Base-by-base conservation (phyloP, 2,797 vertebrate species). In the Melopsittacus undulatus region DNA sequence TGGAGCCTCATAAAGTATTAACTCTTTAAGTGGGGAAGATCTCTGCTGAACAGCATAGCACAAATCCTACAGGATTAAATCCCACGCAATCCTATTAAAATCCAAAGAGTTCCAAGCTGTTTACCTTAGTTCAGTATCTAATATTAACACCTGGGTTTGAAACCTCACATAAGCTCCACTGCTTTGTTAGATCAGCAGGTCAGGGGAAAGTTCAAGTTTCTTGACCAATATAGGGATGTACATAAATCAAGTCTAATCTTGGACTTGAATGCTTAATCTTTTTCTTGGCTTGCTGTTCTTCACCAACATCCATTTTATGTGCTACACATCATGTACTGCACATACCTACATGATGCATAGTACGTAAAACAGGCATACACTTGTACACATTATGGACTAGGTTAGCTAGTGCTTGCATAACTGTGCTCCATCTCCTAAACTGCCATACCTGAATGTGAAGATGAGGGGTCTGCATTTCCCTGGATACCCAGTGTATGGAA, bases 1-100 rank as follows among this genome's bases (percentile, higher is more conserved):
- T 81, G 67, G 51, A 96, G 16, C 67, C 88, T 96, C 68, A 90
- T 75, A 67, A 93, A 89, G 42, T 90, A 96, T 97, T 97, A 96
- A 97, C 92, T 91, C 82, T 93, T 94, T 89, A 83, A 87, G 67
- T 22, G 34, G 64, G 26, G n/a, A 85, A 91, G 68, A 81, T 66
- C 26, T 91, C 80, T n/a, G 24, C 32, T 72, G 56, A 90, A 87
- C 36, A 78, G 26, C n/a, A 73, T 7, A 87, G 51, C 52, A 83
- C 56, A 94, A 92, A 73, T 82, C 66, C 67, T 63, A 27, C 32
- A 40, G 48, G 69, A 92, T 89, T 83, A 76, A 96, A 85, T 46
- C 30, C n/a, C 34, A 54, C 1, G 2, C 18, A 81, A 77, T 70
- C 54, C 56, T 76, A 78, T 84, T 86, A 88, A 87, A 78, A 87